Conservation (phyloP, 2,797 vertebrate genomes). For the Prionace glauca region DNA sequence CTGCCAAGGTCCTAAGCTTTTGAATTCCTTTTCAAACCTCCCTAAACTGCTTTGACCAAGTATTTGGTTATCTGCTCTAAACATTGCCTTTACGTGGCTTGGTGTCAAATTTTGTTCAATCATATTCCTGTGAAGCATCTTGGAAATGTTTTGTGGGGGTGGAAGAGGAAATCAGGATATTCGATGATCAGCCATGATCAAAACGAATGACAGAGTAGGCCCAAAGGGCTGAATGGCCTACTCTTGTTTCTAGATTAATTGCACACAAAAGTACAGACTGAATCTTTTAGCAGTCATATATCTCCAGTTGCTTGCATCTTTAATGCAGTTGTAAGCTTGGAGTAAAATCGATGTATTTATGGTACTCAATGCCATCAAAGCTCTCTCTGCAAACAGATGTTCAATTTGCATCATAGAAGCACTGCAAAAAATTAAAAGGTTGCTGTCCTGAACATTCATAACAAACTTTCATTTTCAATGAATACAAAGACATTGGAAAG, state of each 20-base stretch:
- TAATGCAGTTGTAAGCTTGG: background rate
- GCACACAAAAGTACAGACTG: background rate
- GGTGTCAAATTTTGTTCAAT: background rate
- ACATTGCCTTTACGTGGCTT: background rate
- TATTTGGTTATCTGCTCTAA: background rate
- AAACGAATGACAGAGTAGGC: too few relatives aligned
- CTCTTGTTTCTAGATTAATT: too few relatives aligned
- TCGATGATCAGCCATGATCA: too few relatives aligned
- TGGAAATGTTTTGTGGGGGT: background rate
- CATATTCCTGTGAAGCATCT: background rate
- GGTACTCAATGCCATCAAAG: background rate
- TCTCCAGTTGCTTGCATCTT: background rate
- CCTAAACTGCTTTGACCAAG: background rate
- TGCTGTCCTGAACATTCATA: background rate
- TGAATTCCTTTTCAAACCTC: background rate
- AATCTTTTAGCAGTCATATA: background rate
- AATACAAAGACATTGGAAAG: background rate
- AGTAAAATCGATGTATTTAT: background rate
- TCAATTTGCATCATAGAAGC: conserved; percentile 15
- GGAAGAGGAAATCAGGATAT: too few relatives aligned
- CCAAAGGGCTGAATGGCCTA: too few relatives aligned
- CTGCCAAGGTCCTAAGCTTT: background rate
- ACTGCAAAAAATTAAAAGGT: background rate
- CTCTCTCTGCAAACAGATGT: background rate
- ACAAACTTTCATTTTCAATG: background rate